Base-by-base conservation (phyloP, 2,797 vertebrate species). In the Dallia pectoralis region DNA sequence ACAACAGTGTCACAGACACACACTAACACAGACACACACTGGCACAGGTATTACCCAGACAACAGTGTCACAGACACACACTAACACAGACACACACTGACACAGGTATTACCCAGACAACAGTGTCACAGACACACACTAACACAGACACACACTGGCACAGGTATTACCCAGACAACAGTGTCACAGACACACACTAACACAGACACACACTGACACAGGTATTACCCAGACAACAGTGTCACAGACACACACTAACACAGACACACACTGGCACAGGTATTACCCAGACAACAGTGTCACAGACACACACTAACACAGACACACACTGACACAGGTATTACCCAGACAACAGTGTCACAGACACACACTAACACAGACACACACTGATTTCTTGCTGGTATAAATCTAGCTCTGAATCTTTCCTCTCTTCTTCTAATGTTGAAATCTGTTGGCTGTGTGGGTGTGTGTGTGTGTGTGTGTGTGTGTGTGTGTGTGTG, bases 371-470 rank as follows among this genome's bases (percentile, higher is more conserved):
- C n/a, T n/a, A n/a, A n/a, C n/a, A n/a, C n/a, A n/a, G n/a, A n/a
- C n/a, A 5, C 12, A 32, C 71, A 72, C 77, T 53, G 87, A 72
- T 79, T 71, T 77, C 33, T 74, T 49, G 18, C 30, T 3, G 69
- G 30, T 71, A 69, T 68, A 69, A 82, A 84, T 82, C 82, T 75
- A 51, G 68, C 18, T 4, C n/a, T 11, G 72, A 72, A 76, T 75
- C 48, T 74, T 36, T 25, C 19, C 32, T 78, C 56, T 63, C 44
- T 48, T 81, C 74, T 81, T 86, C 80, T 81, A 76, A 84, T 84
- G 71, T 81, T 80, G 69, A 87, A 78, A 88, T 75, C 69, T 44
- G 70, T 78, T 89, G 86, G 87, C 88, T 67, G 53, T 4, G 51
- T 56, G 51, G 7, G n/a, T 53, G 51, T 53, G 18, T 51, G n/a